These are phyloP conservation scores for Sebastes schlegelii DNA, from an alignment of 2,113 vertebrate genomes.

Conservation along the genomic window DNA sequence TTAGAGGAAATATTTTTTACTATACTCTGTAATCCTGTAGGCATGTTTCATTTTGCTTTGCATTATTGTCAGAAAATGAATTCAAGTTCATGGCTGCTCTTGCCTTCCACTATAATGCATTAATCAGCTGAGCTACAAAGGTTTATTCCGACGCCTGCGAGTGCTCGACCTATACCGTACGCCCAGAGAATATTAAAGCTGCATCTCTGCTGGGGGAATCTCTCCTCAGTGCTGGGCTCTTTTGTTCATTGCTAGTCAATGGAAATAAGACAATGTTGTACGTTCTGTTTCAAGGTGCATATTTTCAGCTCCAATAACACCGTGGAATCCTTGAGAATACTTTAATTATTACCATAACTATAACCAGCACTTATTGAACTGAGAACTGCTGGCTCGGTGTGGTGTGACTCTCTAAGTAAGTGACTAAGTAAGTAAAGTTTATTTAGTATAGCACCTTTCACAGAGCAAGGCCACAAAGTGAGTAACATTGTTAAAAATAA, in stretches of 20 bases:
- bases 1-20: background rate
- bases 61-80: conserved; percentile 26
- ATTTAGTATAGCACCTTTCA: background rate
- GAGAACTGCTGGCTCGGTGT: conserved; percentile 8
- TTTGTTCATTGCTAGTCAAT: conserved; percentile 33
- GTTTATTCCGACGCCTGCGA: conserved; percentile 16
- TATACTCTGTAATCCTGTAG: background rate
- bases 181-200: conserved; percentile 19
- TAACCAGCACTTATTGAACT: conserved; percentile 5
- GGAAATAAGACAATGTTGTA: conserved; percentile 29
- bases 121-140: conserved; percentile 20
- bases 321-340: conserved; percentile 15
- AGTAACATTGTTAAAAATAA: background rate
- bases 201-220: conserved; percentile 18
- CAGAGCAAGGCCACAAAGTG: background rate
- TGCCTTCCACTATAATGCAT: conserved; percentile 18
- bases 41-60: conserved; percentile 23
- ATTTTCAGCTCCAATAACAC: conserved; percentile 30
- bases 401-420: conserved; percentile 15
- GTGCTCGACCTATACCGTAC: conserved; percentile 3
- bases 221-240: background rate
- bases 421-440: background rate
- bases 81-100: conserved; percentile 8
- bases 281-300: conserved; percentile 19
- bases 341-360: conserved; percentile 25